A percentile compares a stretch with the other conserved stretches of the same genome.
Conservation (phyloP, 2,888 invertebrate genomes). For the Smittia sp. region DNA sequence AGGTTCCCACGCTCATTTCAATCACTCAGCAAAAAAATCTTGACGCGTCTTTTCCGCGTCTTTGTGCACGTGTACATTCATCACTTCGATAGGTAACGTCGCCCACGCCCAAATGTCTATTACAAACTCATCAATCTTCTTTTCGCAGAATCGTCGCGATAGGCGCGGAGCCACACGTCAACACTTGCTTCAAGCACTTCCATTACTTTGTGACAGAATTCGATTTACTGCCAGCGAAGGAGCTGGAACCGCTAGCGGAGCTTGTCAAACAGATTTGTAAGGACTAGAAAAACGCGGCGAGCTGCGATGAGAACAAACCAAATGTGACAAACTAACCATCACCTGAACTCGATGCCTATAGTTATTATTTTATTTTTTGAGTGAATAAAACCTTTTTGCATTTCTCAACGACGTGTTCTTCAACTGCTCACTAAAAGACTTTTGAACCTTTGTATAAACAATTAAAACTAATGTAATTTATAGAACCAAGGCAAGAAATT, state of each 20-base stretch:
- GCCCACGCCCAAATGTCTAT: not conserved
- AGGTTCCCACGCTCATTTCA: slow-evolving; percentile 78
- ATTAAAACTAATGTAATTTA: too few relatives aligned
- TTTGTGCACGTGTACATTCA: slow-evolving; percentile 94
- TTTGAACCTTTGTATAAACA: too few relatives aligned
- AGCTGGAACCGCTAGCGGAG: slow-evolving; percentile 78
- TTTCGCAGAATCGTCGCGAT: slow-evolving; percentile 30
- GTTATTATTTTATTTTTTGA: too few relatives aligned
- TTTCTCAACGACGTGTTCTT: too few relatives aligned
- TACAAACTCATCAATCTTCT: not conserved
- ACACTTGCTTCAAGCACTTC: slow-evolving; percentile 92
- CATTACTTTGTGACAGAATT: slow-evolving; percentile 89
- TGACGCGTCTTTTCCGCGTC: slow-evolving; percentile 82
- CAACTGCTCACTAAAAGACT: too few relatives aligned
- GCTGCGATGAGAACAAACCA: too few relatives aligned
- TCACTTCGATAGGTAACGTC: slow-evolving; percentile 77
- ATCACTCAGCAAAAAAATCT: slow-evolving; percentile 77
- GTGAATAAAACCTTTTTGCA: too few relatives aligned
- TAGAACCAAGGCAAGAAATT: too few relatives aligned
- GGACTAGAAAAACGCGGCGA: slow-evolving; percentile 49
- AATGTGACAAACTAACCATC: too few relatives aligned
- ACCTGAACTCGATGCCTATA: too few relatives aligned
- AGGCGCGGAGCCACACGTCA: slow-evolving; percentile 77
- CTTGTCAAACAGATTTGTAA: slow-evolving; percentile 73
- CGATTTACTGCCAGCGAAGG: slow-evolving; percentile 75